phyloP scores from a whole-genome alignment of 2,113 vertebrate genomes.

The Brachyistius frenatus region DNA sequence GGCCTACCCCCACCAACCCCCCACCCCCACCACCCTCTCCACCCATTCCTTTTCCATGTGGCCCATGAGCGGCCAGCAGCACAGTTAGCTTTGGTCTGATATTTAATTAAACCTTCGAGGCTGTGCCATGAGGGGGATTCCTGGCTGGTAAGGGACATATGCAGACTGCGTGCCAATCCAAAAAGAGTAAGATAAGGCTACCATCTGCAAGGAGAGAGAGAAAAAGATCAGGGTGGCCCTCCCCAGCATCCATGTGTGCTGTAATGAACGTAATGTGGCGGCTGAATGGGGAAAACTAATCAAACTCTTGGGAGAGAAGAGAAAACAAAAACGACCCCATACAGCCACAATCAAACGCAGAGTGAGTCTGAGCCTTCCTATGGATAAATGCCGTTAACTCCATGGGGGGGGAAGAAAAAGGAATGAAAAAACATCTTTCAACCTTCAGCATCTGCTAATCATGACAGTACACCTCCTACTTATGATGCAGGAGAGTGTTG shows the following conservation, averaged over 20 bases:
- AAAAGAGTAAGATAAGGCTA: constrained; percentile 50
- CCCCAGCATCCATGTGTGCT: constrained; percentile 40
- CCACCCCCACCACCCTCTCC: not conserved
- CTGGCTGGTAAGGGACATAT: constrained; percentile 63
- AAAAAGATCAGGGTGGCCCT: constrained; percentile 51
- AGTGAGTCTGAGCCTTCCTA: constrained; percentile 3
- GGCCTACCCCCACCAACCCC: constrained; percentile 14
- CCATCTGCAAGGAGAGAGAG: constrained; percentile 61
- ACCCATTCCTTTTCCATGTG: constrained; percentile 22
- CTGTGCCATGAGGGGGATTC: constrained; percentile 50
- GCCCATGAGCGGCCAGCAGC: constrained; percentile 61
- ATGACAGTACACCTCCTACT: constrained; percentile 2
- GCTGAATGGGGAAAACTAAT: constrained; percentile 65
- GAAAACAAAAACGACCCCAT: constrained; percentile 39
- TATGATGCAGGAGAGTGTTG: not conserved
- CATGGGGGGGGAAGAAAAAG: not conserved
- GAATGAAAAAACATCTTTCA: constrained; percentile 1
- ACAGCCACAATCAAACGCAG: constrained; percentile 36
- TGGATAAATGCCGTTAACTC: constrained; percentile 39
- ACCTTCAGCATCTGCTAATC: constrained; percentile 32
- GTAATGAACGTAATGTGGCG: constrained; percentile 67
- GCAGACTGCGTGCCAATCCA: constrained; percentile 62
- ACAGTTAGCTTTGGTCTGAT: constrained; percentile 72
- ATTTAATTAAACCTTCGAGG: constrained; percentile 79
- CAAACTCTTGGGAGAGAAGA: constrained; percentile 62